Evolutionary conservation across 2,888 invertebrate species (phyloP), one percentile per base, ranked within the genome.

Genomic region (Gerris lacustris): DNA sequence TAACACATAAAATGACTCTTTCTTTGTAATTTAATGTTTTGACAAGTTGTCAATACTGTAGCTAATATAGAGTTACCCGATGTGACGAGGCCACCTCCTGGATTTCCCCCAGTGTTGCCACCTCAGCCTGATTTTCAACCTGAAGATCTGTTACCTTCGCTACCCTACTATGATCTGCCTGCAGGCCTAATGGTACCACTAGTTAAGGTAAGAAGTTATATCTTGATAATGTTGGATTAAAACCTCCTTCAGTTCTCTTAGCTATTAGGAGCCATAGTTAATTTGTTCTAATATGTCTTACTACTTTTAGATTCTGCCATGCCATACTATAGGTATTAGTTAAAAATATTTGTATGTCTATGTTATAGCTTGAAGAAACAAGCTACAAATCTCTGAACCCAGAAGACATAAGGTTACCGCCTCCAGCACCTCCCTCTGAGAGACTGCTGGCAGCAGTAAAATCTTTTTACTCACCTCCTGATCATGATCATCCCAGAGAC

Each of bases 141-240:
- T 69, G 91, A 92, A 77, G 92, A 92, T 73, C 82, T 92, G 75
- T 87, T 92, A 82, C 96, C 96, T 44, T 89, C 91, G 44, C 90
- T 93, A 76, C 96, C 97, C 68, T 99, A 98, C 81, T 98, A 91
- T 80, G 97, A 98, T 80, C 84, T 98, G 74, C 98, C 99, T 4
- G 97, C 98, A 70, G 98, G 97, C 66, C 85, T 99, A 31, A 97
- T 99, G 90, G 96, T 96, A 71, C 95, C 97, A n/a, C 85, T 97
- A 15, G 92, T 99, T 73, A 92, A 91, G 85, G 89, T 91, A 81
- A 80, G 81, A 78, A 67, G 1, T 31, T 31, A 31, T 31, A 31
- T 31, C 31, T 31, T 31, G 31, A 31, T 31, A 31, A 31, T 66
- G 11, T 44, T 15, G 44, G 67, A 43, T 70, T 68, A 72, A 43